phyloP scores from a whole-genome alignment of 2,888 invertebrate genomes.

The Acronicta aceris region DNA sequence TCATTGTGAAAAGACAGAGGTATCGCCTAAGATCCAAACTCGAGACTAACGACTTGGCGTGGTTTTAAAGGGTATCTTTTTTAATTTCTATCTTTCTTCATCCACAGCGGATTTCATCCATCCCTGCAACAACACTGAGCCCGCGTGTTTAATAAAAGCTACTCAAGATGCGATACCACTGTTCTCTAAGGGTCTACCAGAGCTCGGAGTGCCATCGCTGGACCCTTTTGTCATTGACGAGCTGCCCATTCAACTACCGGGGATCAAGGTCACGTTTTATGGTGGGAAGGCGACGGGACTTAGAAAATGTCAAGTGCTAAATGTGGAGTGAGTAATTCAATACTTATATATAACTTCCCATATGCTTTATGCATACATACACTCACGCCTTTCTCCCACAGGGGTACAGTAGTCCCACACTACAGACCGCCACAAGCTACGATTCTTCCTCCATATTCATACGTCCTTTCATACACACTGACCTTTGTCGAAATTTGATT shows the following conservation, averaged over 20 bases:
- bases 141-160: slow-evolving; percentile 78
- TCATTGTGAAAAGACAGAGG: no score
- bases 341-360: no score
- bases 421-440: no score
- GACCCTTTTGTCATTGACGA: slow-evolving; percentile 84
- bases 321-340: slow-evolving; percentile 80
- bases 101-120: slow-evolving; percentile 82
- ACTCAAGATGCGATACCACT: slow-evolving; percentile 83
- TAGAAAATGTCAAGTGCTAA: slow-evolving; percentile 80
- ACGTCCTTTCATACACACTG: no score
- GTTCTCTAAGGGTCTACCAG: slow-evolving; percentile 80
- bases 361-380: no score
- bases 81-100: slow-evolving; percentile 5
- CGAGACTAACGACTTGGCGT: no score
- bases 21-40: no score
- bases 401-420: no score
- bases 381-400: no score
- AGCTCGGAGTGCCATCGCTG: slow-evolving; percentile 79
- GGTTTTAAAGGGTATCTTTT: not conserved
- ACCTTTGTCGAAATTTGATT: no score
- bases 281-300: slow-evolving; percentile 82
- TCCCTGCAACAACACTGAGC: slow-evolving; percentile 82
- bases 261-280: slow-evolving; percentile 83
- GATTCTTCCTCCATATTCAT: no score
- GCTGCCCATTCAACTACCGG: slow-evolving; percentile 83